Evolutionary conservation across 1,140 invertebrate genomes (phyloP).

Genomic region (Caenorhabditis brenneri): DNA sequence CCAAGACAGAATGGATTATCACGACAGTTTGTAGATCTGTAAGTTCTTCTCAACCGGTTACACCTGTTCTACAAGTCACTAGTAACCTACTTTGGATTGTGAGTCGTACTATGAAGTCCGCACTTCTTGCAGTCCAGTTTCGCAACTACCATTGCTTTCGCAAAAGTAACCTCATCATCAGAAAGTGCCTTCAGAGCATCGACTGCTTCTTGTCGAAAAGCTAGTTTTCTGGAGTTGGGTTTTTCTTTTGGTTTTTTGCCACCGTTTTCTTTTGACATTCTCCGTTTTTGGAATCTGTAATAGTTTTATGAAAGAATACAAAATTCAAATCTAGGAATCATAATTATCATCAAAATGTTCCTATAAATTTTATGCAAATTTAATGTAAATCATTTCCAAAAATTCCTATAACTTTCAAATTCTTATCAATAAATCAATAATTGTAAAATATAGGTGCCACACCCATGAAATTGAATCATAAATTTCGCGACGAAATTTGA

Average conservation of each 20-base stretch:
- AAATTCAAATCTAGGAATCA: no score
- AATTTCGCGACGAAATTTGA: not conserved
- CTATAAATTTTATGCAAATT: no score
- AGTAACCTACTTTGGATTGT: not conserved
- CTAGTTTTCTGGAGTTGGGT: not conserved
- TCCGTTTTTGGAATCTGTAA: no score
- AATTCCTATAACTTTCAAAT: no score
- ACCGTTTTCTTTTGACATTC: not conserved
- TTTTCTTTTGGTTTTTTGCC: not conserved
- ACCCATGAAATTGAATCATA: no score
- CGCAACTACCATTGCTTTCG: constrained; percentile 33
- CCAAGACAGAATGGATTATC: constrained; percentile 65
- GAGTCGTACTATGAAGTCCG: not conserved
- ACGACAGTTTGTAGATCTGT: constrained; percentile 60
- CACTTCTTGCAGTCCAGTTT: not conserved
- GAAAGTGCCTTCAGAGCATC: not conserved
- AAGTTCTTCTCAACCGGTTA: not conserved
- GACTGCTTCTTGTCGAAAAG: not conserved
- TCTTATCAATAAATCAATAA: no score
- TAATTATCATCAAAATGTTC: no score
- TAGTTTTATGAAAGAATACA: no score
- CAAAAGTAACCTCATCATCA: constrained; percentile 12
- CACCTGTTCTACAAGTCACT: not conserved
- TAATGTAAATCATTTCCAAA: no score
- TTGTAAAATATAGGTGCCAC: no score